Conservation (phyloP, 2,888 invertebrate species). For the Acronicta leporina region DNA sequence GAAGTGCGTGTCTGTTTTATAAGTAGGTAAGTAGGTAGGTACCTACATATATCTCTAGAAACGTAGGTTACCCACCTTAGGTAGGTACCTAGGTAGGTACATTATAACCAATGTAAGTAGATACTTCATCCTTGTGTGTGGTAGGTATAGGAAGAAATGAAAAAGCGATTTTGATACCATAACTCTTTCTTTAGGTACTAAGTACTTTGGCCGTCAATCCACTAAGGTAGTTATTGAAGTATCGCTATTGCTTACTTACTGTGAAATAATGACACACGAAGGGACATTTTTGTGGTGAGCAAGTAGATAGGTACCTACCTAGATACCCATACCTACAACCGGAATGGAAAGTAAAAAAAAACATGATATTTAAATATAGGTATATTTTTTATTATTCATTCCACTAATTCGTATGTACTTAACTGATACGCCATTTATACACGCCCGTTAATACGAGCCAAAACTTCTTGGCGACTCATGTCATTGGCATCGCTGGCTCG, state of each 20-base stretch:
- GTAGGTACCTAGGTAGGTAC: no score
- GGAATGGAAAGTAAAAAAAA: no score
- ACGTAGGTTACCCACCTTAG: no score
- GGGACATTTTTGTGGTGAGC: not conserved
- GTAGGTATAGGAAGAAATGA: no score
- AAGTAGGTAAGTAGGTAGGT: not conserved
- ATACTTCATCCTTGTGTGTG: no score
- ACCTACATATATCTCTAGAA: not conserved
- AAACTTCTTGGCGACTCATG: conserved; percentile 52
- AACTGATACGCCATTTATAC: conserved; percentile 37
- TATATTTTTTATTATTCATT: not conserved
- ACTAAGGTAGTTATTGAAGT: not conserved
- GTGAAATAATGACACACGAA: not conserved
- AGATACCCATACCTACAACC: no score
- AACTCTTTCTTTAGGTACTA: no score
- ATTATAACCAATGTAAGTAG: no score
- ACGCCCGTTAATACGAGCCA: conserved; percentile 39
- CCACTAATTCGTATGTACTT: conserved; percentile 46
- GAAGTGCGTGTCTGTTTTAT: conserved; percentile 4
- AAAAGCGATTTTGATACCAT: no score
- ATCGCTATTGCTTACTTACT: no score
- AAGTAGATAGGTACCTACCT: not conserved
- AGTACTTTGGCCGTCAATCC: no score
- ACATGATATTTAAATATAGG: no score
- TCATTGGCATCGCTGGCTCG: conserved; percentile 51